Conservation (phyloP, 2,888 invertebrate species). For the Hypolimnas misippus region DNA sequence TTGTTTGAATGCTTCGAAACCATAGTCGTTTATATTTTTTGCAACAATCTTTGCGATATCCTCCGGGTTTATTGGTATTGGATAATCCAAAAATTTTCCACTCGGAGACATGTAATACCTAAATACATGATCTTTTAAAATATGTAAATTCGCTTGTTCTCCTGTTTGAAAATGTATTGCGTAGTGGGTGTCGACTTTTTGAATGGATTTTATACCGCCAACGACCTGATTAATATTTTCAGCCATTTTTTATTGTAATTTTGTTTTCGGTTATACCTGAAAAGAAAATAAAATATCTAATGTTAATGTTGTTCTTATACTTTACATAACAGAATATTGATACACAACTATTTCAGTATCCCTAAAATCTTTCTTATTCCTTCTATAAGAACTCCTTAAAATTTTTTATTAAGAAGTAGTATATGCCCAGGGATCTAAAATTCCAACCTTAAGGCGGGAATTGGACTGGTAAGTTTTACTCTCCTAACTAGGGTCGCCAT, state of each 20-base stretch:
- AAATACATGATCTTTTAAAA: constrained; percentile 71
- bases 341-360: neutral
- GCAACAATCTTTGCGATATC: constrained; percentile 66
- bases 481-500: no score
- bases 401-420: no score
- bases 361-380: no score
- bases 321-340: neutral
- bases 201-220: constrained; percentile 54
- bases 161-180: constrained; percentile 59
- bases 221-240: constrained; percentile 38
- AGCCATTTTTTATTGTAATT: constrained; percentile 5
- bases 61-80: constrained; percentile 59
- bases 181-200: constrained; percentile 59
- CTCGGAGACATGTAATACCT: constrained; percentile 71
- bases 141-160: constrained; percentile 61
- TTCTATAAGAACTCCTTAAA: no score
- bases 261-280: constrained; percentile 5
- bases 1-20: constrained; percentile 56
- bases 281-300: neutral
- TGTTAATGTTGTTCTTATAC: neutral
- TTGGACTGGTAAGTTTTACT: no score
- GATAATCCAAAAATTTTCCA: constrained; percentile 67
- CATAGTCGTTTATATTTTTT: constrained; percentile 63
- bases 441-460: no score
- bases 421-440: no score